Conservation (phyloP, 2,113 vertebrate genomes). For the Telmatochromis brichardi region DNA sequence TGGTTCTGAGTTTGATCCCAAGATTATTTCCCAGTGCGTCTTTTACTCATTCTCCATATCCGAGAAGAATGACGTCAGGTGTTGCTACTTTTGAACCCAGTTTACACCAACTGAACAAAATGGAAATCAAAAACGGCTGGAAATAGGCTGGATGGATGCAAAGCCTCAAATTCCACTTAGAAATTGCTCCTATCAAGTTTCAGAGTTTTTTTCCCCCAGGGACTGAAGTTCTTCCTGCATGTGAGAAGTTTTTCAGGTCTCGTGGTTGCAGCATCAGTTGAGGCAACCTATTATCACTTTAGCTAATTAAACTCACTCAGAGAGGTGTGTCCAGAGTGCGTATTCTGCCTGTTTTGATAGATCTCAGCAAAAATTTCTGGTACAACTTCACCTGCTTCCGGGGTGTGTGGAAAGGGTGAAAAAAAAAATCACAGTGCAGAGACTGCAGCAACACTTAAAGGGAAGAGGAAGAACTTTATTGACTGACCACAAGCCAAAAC, state of each 20-base stretch:
- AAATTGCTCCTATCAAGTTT: not conserved
- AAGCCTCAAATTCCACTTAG: not conserved
- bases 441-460: accelerated
- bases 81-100: not conserved
- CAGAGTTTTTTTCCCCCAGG: accelerated
- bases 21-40: not conserved
- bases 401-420: accelerated
- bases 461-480: not conserved
- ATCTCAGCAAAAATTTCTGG: not conserved
- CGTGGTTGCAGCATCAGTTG: not conserved
- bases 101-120: not conserved
- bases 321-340: not conserved
- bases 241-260: not conserved
- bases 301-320: not conserved
- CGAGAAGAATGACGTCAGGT: not conserved
- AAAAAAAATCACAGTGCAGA: not conserved
- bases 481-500: not conserved
- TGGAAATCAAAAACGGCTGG: not conserved
- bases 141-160: not conserved
- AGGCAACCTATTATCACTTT: not conserved
- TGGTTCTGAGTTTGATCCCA: not conserved
- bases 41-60: not conserved
- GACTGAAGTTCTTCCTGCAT: not conserved
- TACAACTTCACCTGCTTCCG: not conserved
- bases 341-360: not conserved